These are phyloP conservation scores for Himalopsyche japonica DNA, from an alignment of 2,888 invertebrate genomes.

Conservation along the genomic window DNA sequence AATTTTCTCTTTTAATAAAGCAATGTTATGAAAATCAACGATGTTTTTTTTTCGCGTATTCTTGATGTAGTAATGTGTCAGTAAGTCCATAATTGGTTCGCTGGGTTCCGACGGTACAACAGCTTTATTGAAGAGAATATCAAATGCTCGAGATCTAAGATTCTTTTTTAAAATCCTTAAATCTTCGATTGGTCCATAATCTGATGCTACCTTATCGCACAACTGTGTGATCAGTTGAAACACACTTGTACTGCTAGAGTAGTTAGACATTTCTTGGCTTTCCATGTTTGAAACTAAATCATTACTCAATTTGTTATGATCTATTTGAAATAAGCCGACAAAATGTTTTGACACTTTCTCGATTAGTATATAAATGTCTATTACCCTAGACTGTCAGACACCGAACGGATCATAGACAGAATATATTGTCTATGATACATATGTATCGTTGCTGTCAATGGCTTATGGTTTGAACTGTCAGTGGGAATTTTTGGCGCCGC, in stretches of 20 bases:
- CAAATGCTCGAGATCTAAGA: constrained; percentile 44
- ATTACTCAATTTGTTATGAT: not conserved
- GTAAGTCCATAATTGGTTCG: constrained; percentile 51
- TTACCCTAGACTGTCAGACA: not conserved
- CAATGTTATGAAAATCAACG: constrained; percentile 50
- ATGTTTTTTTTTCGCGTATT: constrained; percentile 52
- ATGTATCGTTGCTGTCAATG: too few relatives aligned
- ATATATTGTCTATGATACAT: too few relatives aligned
- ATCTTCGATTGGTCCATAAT: constrained; percentile 44
- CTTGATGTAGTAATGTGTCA: constrained; percentile 50
- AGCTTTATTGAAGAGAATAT: constrained; percentile 54
- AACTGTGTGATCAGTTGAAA: constrained; percentile 52
- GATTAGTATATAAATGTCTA: not conserved
- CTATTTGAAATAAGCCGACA: not conserved
- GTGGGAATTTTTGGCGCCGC: not conserved
- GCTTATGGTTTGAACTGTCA: too few relatives aligned
- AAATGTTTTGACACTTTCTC: not conserved
- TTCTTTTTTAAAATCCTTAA: constrained; percentile 20
- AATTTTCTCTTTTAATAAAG: constrained; percentile 50
- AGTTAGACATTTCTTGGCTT: constrained; percentile 30
- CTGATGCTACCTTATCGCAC: constrained; percentile 50
- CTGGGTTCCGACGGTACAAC: constrained; percentile 44
- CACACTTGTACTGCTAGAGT: constrained; percentile 47
- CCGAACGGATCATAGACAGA: too few relatives aligned
- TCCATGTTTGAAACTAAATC: constrained; percentile 24